These are phyloP conservation scores for Palythoa heliodiscus DNA, from an alignment of 92 coral and sea anemone genomes.

Conservation along the genomic window DNA sequence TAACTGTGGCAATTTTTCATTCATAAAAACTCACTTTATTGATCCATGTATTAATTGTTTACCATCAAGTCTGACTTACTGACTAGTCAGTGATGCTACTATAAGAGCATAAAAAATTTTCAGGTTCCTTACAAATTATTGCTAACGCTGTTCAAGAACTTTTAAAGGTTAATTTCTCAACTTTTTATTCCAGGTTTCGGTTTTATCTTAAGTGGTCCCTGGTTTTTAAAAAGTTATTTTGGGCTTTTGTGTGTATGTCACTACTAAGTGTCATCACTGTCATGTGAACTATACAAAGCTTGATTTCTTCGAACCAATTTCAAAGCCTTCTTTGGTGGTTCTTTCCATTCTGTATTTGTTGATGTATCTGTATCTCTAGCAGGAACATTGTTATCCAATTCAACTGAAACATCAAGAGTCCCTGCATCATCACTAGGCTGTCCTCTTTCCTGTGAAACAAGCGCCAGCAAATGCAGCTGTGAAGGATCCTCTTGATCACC, in stretches of 20 bases:
- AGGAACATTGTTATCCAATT: not conserved
- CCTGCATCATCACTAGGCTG: not conserved
- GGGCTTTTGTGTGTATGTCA: not conserved
- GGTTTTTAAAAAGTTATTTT: not conserved
- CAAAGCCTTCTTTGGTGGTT: slow-evolving; percentile 76
- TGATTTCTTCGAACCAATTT: slow-evolving; percentile 91
- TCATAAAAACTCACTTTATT: too few relatives aligned
- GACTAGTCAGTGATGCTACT: too few relatives aligned
- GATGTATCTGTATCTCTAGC: not conserved
- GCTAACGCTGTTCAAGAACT: too few relatives aligned
- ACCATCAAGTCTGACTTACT: too few relatives aligned
- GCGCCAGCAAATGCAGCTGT: not conserved
- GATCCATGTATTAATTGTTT: too few relatives aligned
- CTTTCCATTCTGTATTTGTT: slow-evolving; percentile 24
- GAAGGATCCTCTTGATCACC: not conserved
- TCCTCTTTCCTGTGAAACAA: slow-evolving; percentile 11
- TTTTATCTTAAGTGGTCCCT: not conserved
- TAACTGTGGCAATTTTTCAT: too few relatives aligned
- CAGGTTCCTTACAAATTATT: too few relatives aligned
- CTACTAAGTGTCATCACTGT: slow-evolving; percentile 38
- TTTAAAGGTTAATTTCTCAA: too few relatives aligned
- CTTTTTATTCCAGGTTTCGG: too few relatives aligned
- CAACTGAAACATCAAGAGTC: not conserved
- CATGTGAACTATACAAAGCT: slow-evolving; percentile 73
- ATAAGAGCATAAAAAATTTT: too few relatives aligned